A percentile compares a stretch with the other conserved stretches of the same genome.
Evolutionary conservation across 2,888 invertebrate species (phyloP).

Genomic region (Hoplodrina ambigua): DNA sequence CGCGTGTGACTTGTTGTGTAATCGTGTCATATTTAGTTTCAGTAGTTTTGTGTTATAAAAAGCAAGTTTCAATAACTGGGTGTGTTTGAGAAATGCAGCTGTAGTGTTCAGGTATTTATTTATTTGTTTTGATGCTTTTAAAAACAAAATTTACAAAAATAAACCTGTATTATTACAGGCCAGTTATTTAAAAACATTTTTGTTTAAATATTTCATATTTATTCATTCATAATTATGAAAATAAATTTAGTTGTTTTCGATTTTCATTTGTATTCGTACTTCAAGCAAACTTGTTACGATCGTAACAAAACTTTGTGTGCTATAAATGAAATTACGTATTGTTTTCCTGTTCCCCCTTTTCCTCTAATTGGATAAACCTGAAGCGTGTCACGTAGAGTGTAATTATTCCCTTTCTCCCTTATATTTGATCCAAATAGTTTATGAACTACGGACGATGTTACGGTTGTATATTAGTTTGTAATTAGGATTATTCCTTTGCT

Average conservation of each 20-base stretch:
- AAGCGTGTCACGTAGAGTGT: constrained; percentile 36
- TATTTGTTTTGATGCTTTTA: constrained; percentile 21
- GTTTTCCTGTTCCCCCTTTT: constrained; percentile 11
- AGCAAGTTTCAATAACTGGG: constrained; percentile 45
- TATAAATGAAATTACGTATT: constrained; percentile 10
- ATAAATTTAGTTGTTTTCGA: neutral
- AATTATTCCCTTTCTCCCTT: constrained; percentile 15
- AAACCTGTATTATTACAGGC: neutral
- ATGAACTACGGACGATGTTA: neutral
- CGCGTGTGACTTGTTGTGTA: constrained; percentile 47
- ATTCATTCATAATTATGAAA: constrained; percentile 14
- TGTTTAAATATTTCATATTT: neutral
- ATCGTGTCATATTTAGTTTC: constrained; percentile 44
- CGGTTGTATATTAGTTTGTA: neutral
- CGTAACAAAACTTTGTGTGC: neutral
- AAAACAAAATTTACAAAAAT: neutral
- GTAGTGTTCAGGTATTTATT: constrained; percentile 56
- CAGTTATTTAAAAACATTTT: neutral
- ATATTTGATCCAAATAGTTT: constrained; percentile 7
- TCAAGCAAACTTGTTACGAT: constrained; percentile 19
- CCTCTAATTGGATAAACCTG: constrained; percentile 11
- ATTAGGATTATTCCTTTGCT: neutral
- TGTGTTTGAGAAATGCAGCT: constrained; percentile 52
- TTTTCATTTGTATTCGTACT: constrained; percentile 1
- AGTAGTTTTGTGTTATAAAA: constrained; percentile 47